Evolutionary conservation across 2,797 vertebrate genomes (phyloP), one percentile per base, ranked within the genome.

Genomic region (Morelia viridis): DNA sequence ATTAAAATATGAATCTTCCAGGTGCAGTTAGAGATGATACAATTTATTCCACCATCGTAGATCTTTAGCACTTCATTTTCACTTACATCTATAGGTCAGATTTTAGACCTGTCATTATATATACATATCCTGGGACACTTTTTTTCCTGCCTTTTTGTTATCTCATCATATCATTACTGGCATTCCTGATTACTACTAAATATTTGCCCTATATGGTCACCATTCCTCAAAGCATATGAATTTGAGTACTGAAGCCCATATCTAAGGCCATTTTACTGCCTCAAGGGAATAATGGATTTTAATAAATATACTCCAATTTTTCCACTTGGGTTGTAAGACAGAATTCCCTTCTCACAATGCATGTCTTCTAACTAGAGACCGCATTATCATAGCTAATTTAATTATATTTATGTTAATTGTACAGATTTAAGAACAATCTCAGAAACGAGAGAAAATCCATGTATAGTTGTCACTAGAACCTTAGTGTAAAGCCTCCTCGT

Each of bases 51-150:
- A 65, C 13, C 28, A 76, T 15, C 85, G 26, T 26, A 13, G 35
- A n/a, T 56, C 57, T 88, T 71, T 56, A 56, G 7, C 28, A 62
- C 31, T 35, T 89, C 31, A 58, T 92, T 89, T 53, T 83, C 53
- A 92, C 9, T 83, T 68, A 61, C 17, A 60, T 31, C 57, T 68
- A 2, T 46, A 85, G 46, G 91, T 61, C 61, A 46, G 28, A 3
- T 84, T 87, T 93, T 90, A 92, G 15, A 80, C 10, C 26, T 85
- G 89, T 89, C 2, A 91, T 90, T 92, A 86, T 65, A 90, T 2
- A 26, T 80, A 90, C 41, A 12, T 92, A 87, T 26, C 57, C 17
- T 56, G 35, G 2, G 10, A 0, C 9, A 4, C 9, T 80, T 80
- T 80, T 46, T 46, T 46, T 53, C 50, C 41, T 80, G 76, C 58